Evolutionary conservation across 2,888 invertebrate species (phyloP).

Genomic region (Parnassius smintheus): DNA sequence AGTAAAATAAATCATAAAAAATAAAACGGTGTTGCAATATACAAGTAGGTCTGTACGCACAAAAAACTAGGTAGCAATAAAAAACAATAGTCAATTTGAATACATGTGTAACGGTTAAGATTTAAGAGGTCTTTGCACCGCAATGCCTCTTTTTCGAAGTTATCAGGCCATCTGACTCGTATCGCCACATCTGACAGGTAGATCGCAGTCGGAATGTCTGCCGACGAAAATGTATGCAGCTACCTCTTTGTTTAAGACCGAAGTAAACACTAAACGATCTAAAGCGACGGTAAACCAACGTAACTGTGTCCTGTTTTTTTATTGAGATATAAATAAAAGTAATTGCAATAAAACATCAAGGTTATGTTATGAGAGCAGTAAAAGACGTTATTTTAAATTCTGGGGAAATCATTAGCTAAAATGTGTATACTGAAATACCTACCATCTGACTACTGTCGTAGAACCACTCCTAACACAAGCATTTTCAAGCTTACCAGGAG

Average conservation of each 20-base stretch:
- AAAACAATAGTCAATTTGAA: neutral
- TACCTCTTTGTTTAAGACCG: conserved; percentile 38
- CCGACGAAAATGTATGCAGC: conserved; percentile 39
- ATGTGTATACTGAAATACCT: too few species aligned
- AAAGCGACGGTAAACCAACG: conserved; percentile 17
- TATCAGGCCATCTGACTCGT: conserved; percentile 36
- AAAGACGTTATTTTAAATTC: neutral
- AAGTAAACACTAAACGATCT: conserved; percentile 12
- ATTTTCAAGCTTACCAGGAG: too few species aligned
- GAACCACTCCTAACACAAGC: too few species aligned
- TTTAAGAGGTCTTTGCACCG: conserved; percentile 50
- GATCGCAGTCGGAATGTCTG: conserved; percentile 54
- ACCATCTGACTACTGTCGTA: too few species aligned
- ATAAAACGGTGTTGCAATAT: too few species aligned
- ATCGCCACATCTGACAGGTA: conserved; percentile 40
- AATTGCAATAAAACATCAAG: conserved; percentile 20
- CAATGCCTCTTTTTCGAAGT: conserved; percentile 31
- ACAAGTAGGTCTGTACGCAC: neutral
- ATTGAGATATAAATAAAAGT: conserved; percentile 21
- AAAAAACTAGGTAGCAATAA: conserved; percentile 4
- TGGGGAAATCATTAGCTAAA: neutral
- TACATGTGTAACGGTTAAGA: conserved; percentile 33
- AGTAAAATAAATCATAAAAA: too few species aligned
- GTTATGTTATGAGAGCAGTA: conserved; percentile 5
- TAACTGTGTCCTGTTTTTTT: conserved; percentile 10